phyloP scores from a whole-genome alignment of 2,888 invertebrate genomes.

The Erebia ligea region DNA sequence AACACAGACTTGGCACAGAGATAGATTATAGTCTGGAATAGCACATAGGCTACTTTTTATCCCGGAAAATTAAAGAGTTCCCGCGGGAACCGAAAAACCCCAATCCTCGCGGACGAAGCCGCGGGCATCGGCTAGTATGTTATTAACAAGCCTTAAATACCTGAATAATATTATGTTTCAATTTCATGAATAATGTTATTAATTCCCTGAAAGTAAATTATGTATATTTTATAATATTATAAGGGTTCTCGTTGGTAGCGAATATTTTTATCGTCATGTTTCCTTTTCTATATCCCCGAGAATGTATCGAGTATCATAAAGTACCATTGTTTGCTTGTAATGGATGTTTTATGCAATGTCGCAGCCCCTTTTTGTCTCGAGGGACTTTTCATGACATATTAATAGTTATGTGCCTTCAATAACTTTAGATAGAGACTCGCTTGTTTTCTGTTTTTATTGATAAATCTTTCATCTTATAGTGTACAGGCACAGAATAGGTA shows the following conservation, averaged over 20 bases:
- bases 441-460: neutral
- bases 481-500: too few species aligned
- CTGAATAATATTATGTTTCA: neutral
- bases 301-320: slow-evolving; percentile 50
- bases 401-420: slow-evolving; percentile 47
- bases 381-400: slow-evolving; percentile 47
- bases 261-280: slow-evolving; percentile 15
- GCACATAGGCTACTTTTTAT: too few species aligned
- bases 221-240: neutral
- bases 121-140: too few species aligned
- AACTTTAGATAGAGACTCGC: slow-evolving; percentile 31
- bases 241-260: slow-evolving; percentile 5
- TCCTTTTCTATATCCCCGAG: slow-evolving; percentile 17
- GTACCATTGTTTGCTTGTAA: slow-evolving; percentile 52
- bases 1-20: too few species aligned
- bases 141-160: too few species aligned
- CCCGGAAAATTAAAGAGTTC: too few species aligned
- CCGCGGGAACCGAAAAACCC: too few species aligned
- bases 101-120: too few species aligned
- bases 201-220: too few species aligned
- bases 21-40: too few species aligned
- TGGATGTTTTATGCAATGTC: slow-evolving; percentile 55
- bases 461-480: too few species aligned
- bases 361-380: slow-evolving; percentile 47
- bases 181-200: too few species aligned